Evolutionary conservation across 2,888 invertebrate genomes (phyloP).

Genomic region (Mythimna impura): DNA sequence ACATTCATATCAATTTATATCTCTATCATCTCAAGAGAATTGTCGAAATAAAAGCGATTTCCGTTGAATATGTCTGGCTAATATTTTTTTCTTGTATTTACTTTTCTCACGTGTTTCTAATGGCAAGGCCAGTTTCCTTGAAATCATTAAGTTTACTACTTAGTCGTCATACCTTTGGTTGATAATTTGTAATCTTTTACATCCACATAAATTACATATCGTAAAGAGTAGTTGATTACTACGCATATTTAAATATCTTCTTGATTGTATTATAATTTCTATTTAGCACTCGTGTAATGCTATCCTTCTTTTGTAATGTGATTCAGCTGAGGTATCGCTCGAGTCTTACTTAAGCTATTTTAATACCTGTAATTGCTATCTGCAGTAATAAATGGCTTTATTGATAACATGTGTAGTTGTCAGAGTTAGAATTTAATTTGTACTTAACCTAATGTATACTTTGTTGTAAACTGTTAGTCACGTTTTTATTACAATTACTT

Average conservation of each 20-base stretch:
- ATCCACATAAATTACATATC: not conserved
- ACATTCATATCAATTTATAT: not conserved
- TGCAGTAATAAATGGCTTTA: conserved; percentile 47
- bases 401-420: conserved; percentile 43
- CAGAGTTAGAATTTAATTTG: conserved; percentile 16
- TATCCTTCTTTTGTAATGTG: conserved; percentile 4
- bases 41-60: not conserved
- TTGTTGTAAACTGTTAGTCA: conserved; percentile 8
- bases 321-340: conserved; percentile 16
- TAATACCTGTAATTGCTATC: conserved; percentile 27
- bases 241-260: conserved; percentile 8
- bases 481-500: conserved; percentile 15
- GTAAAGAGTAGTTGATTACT: conserved; percentile 8
- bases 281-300: not conserved
- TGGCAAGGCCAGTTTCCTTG: not conserved
- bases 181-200: conserved; percentile 12
- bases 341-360: conserved; percentile 24
- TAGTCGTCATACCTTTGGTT: not conserved
- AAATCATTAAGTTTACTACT: not conserved
- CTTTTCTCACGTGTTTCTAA: not conserved
- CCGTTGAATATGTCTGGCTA: not conserved
- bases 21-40: not conserved
- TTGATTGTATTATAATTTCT: conserved; percentile 14
- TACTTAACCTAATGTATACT: conserved; percentile 23
- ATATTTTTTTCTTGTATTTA: not conserved